Evolutionary conservation across 2,888 invertebrate genomes (phyloP).

Genomic region (Schrankia costaestrigalis): DNA sequence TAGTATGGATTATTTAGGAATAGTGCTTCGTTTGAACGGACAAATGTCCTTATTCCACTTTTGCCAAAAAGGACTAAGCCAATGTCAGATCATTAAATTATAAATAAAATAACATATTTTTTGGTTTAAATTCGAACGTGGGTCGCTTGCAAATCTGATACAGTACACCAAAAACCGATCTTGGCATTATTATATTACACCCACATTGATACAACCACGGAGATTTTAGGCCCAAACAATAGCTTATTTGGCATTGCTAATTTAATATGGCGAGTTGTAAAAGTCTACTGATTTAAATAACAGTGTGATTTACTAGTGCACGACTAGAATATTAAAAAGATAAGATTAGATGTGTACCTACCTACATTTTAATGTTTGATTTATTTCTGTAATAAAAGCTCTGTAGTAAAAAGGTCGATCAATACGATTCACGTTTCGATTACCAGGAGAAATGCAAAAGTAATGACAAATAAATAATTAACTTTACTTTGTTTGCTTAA

Average conservation of each 20-base stretch:
- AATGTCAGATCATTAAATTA: conserved; percentile 14
- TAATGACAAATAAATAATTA: too few species aligned
- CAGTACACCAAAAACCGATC: conserved; percentile 29
- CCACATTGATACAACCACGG: conserved; percentile 29
- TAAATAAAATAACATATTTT: conserved; percentile 6
- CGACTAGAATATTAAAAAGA: background rate
- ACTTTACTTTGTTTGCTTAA: too few species aligned
- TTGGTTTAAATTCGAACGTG: conserved; percentile 13
- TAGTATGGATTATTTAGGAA: too few species aligned
- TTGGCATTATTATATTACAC: conserved; percentile 28
- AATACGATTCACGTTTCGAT: too few species aligned
- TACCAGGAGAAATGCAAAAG: too few species aligned
- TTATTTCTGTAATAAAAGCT: too few species aligned
- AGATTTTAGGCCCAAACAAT: conserved; percentile 28
- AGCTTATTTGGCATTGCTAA: conserved; percentile 30
- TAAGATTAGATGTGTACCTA: too few species aligned
- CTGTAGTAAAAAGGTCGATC: too few species aligned
- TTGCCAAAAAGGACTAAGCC: conserved; percentile 1
- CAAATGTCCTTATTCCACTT: too few species aligned
- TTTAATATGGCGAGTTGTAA: conserved; percentile 28
- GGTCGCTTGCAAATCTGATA: conserved; percentile 31
- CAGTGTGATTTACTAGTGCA: conserved; percentile 11
- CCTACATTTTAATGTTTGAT: too few species aligned
- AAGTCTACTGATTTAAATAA: conserved; percentile 18
- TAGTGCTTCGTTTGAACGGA: too few species aligned